Evolutionary conservation across 35 echinoderm and acorn worm species (phyloP).

Genomic region (Lytechinus variegatus): DNA sequence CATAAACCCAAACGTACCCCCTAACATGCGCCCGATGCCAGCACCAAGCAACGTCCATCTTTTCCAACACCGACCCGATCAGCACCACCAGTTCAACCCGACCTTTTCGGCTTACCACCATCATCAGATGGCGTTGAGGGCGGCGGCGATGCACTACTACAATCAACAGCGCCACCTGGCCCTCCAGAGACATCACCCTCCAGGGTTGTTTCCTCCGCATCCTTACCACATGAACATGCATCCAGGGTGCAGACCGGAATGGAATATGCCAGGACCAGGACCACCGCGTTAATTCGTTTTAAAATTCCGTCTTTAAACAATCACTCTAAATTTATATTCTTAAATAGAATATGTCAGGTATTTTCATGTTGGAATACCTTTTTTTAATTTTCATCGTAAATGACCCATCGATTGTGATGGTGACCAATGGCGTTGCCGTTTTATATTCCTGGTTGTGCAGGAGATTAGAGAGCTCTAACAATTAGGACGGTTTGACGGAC

Average conservation of each 20-base stretch:
- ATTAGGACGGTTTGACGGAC: no score
- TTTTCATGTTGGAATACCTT: no score
- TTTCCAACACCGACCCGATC: neutral
- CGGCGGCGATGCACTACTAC: neutral
- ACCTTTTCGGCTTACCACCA: neutral
- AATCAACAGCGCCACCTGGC: neutral
- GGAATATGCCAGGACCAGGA: neutral
- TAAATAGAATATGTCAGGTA: no score
- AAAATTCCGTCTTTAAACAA: no score
- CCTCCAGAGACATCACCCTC: slow-evolving; percentile 25
- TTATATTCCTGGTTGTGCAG: no score
- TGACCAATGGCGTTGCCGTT: no score
- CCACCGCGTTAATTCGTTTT: neutral
- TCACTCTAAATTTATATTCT: no score
- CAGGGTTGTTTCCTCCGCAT: neutral
- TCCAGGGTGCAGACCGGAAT: slow-evolving; percentile 17
- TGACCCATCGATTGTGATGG: no score
- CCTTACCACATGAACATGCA: neutral
- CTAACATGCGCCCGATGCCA: neutral
- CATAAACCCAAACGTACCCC: neutral
- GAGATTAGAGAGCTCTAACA: no score
- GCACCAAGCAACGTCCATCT: neutral
- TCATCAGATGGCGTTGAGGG: slow-evolving; percentile 6
- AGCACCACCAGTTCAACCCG: neutral
- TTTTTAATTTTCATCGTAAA: no score